phyloP scores from a whole-genome alignment of 2,888 invertebrate genomes.

The Tuberolachnus salignus region DNA sequence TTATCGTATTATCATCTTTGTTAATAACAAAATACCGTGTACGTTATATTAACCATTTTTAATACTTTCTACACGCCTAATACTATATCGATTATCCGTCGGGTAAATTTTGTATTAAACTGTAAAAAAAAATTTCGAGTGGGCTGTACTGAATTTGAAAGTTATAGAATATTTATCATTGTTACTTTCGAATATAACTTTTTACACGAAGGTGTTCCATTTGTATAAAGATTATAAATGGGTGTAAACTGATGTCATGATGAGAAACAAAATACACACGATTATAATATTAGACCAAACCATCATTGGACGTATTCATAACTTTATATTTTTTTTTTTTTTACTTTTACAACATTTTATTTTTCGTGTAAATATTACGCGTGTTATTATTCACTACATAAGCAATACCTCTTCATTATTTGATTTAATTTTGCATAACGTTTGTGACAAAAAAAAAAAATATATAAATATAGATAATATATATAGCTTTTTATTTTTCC shows the following conservation, averaged over 20 bases:
- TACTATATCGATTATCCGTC: neutral
- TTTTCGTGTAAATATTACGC: no score
- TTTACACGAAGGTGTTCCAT: constrained; percentile 27
- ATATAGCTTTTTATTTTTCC: no score
- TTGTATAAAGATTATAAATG: no score
- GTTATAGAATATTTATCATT: constrained; percentile 38
- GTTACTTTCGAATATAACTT: constrained; percentile 35
- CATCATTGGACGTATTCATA: neutral
- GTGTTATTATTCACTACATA: no score
- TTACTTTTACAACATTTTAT: no score
- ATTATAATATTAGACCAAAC: neutral
- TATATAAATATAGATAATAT: no score
- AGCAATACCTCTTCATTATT: no score
- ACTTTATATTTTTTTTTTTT: no score
- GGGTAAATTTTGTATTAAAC: neutral
- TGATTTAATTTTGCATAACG: no score
- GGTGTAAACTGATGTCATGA: no score
- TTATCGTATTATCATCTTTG: neutral
- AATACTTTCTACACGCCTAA: constrained; percentile 29
- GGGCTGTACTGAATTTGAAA: constrained; percentile 49
- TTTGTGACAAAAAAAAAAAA: no score
- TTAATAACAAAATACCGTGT: neutral
- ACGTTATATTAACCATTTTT: neutral
- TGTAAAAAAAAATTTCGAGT: constrained; percentile 3
- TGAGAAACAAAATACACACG: no score